Conservation (phyloP, 2,888 invertebrate genomes). For the Anthophora plumipes region DNA sequence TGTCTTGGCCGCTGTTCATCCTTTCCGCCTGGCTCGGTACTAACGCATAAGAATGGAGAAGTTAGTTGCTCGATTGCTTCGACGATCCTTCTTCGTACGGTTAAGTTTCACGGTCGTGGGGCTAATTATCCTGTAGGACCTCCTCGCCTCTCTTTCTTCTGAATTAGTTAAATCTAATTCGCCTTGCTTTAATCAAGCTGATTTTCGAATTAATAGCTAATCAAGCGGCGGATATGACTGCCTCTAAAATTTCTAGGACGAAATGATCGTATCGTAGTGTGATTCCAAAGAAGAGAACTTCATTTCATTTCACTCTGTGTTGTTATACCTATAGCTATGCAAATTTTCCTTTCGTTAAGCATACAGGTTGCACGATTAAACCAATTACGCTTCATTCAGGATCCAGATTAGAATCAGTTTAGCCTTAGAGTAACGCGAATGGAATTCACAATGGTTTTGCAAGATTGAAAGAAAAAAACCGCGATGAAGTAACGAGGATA, state of each 20-base stretch:
- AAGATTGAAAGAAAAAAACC: background rate
- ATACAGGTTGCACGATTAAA: too few relatives aligned
- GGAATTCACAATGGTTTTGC: conserved; percentile 15
- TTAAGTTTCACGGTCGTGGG: conserved; percentile 24
- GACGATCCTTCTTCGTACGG: conserved; percentile 28
- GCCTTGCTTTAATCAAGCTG: conserved; percentile 21
- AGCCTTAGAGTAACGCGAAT: background rate
- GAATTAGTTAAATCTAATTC: conserved; percentile 45
- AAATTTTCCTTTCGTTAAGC: too few relatives aligned
- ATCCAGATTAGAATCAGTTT: too few relatives aligned
- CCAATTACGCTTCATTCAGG: too few relatives aligned
- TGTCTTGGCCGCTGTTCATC: background rate
- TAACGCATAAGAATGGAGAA: conserved; percentile 32
- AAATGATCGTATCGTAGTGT: too few relatives aligned
- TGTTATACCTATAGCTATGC: too few relatives aligned
- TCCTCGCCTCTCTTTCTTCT: conserved; percentile 32
- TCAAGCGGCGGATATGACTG: conserved; percentile 6
- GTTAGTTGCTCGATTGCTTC: conserved; percentile 28
- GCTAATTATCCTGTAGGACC: conserved; percentile 19
- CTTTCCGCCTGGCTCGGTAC: background rate
- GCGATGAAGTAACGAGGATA: background rate
- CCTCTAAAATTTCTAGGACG: too few relatives aligned
- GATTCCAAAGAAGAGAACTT: too few relatives aligned
- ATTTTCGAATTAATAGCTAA: conserved; percentile 15
- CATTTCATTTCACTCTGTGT: too few relatives aligned